A percentile compares a stretch with the other conserved stretches of the same genome.
phyloP scores from a whole-genome alignment of 2,797 vertebrate species.

The Melanotaenia pygmaea region DNA sequence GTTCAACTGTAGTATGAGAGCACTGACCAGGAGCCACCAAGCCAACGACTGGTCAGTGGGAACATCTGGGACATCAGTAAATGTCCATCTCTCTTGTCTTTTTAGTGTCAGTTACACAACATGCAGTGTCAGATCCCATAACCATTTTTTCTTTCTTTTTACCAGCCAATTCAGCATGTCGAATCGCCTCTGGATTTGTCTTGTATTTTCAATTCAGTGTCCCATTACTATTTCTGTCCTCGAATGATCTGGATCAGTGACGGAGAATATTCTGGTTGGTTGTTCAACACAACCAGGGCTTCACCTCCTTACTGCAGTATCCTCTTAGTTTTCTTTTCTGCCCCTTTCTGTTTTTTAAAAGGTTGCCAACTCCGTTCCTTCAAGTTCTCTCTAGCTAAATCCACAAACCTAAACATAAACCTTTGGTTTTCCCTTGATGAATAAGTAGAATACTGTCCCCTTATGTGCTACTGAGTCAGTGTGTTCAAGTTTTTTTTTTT shows the following conservation, averaged over 20 bases:
- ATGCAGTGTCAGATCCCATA: neutral
- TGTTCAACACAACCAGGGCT: neutral
- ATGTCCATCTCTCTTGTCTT: neutral
- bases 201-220: neutral
- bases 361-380: neutral
- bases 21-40: neutral
- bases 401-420: neutral
- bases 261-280: neutral
- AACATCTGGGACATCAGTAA: neutral
- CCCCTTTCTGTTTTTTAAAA: neutral
- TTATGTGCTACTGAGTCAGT: neutral
- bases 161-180: neutral
- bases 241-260: neutral
- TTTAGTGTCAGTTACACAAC: neutral
- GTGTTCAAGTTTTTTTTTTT: neutral
- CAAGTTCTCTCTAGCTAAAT: too few relatives aligned
- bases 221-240: neutral
- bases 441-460: neutral
- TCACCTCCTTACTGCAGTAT: neutral
- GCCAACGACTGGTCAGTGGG: neutral
- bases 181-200: too few relatives aligned
- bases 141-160: neutral
- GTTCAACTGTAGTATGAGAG: too few relatives aligned
- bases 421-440: neutral
- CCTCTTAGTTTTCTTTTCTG: neutral